Conservation (phyloP, 2,113 vertebrate species). For the Rhinogobius similis region DNA sequence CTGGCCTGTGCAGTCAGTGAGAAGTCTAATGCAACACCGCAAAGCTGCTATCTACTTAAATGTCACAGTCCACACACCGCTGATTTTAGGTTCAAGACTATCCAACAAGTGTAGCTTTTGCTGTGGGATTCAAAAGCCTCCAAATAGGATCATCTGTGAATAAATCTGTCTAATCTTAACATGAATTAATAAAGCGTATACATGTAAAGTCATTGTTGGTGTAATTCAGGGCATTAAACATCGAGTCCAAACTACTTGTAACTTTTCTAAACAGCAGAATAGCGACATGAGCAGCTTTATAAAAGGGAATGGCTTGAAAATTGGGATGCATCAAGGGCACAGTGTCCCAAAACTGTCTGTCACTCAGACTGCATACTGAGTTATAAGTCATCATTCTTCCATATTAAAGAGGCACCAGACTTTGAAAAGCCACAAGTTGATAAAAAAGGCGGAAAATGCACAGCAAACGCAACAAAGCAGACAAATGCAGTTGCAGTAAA, state of each 20-base stretch:
- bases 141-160: neutral
- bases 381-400: neutral
- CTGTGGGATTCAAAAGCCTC: constrained; percentile 5
- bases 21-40: constrained; percentile 31
- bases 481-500: neutral
- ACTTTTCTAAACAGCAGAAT: neutral
- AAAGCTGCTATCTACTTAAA: constrained; percentile 43
- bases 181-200: neutral
- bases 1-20: constrained; percentile 23
- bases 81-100: constrained; percentile 24
- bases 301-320: constrained; percentile 1
- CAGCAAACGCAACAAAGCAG: too few relatives aligned
- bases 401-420: neutral
- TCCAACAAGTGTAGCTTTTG: neutral
- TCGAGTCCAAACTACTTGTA: neutral
- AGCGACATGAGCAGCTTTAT: neutral
- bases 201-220: neutral
- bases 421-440: neutral
- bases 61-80: constrained; percentile 47
- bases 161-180: neutral
- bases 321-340: constrained; percentile 9
- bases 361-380: neutral
- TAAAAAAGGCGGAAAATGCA: neutral
- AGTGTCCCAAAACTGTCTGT: constrained; percentile 10
- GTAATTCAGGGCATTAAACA: neutral